Percentiles rank a stretch among this genome's conserved stretches.
Evolutionary conservation across 2,797 vertebrate species (phyloP).

Genomic region (Parambassis ranga): DNA sequence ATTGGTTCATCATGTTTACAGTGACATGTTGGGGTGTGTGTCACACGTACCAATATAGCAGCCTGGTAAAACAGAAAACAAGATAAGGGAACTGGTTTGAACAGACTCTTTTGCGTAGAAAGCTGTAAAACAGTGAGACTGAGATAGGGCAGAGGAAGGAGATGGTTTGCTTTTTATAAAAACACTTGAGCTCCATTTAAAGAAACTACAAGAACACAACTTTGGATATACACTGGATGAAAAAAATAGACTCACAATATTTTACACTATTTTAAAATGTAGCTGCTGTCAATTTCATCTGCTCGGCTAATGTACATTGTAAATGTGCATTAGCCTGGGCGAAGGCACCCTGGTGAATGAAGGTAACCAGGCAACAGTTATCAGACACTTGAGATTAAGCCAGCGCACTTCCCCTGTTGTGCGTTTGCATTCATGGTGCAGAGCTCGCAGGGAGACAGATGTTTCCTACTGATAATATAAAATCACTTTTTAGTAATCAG

Average conservation of each 20-base stretch:
- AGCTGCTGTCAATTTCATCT: slow-evolving; percentile 22
- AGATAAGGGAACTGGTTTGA: slow-evolving; percentile 54
- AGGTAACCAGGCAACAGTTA: slow-evolving; percentile 69
- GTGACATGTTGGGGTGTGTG: slow-evolving; percentile 16
- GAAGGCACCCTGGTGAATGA: slow-evolving; percentile 49
- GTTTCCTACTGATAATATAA: slow-evolving; percentile 53
- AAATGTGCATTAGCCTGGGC: slow-evolving; percentile 35
- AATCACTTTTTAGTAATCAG: slow-evolving; percentile 27
- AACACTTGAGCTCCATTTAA: slow-evolving; percentile 47
- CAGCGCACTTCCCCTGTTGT: slow-evolving; percentile 40
- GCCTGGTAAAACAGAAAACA: slow-evolving; percentile 65
- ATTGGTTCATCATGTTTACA: slow-evolving; percentile 1
- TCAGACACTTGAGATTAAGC: slow-evolving; percentile 48
- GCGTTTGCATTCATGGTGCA: slow-evolving; percentile 49
- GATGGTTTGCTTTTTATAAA: not conserved
- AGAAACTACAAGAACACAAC: not conserved
- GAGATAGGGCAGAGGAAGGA: slow-evolving; percentile 34
- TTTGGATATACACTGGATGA: not conserved
- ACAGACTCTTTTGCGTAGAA: slow-evolving; percentile 20
- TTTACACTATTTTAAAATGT: slow-evolving; percentile 10
- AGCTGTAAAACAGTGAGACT: slow-evolving; percentile 18
- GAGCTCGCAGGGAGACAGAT: slow-evolving; percentile 40
- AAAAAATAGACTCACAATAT: not conserved
- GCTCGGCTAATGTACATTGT: slow-evolving; percentile 1
- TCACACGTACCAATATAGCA: slow-evolving; percentile 22